Percentiles rank a stretch among this genome's conserved stretches.
Evolutionary conservation across 1,140 invertebrate species (phyloP).

Genomic region (Cylas formicarius): DNA sequence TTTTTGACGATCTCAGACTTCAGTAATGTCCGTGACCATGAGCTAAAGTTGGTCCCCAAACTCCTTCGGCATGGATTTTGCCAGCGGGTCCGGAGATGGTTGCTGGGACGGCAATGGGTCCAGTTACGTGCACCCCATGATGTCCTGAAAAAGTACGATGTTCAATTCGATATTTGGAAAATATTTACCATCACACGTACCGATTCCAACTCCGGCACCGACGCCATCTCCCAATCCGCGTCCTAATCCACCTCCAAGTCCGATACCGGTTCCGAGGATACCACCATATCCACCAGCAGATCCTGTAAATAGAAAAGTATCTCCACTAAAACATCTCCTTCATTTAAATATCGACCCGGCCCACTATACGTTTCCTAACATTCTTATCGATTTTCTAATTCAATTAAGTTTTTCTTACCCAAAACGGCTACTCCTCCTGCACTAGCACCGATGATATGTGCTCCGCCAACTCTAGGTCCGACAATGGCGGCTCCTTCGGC

Average conservation of each 20-base stretch:
- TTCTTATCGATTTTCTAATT: no score
- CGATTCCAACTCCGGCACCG: neutral
- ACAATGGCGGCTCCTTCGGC: constrained; percentile 7
- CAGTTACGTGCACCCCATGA: no score
- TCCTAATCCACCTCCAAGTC: constrained; percentile 9
- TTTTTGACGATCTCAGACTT: no score
- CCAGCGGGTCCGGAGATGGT: constrained; percentile 32
- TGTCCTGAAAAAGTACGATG: no score
- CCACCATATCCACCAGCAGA: no score
- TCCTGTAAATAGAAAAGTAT: no score
- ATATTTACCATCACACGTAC: neutral
- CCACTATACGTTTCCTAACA: no score
- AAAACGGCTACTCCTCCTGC: constrained; percentile 5
- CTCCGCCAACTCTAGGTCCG: constrained; percentile 5
- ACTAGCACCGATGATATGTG: neutral
- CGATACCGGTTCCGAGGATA: no score
- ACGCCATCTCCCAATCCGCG: neutral
- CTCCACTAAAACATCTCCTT: no score
- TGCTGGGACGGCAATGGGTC: constrained; percentile 31
- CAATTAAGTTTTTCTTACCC: constrained; percentile 1
- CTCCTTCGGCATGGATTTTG: constrained; percentile 26
- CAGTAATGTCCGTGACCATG: no score
- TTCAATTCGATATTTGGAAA: neutral
- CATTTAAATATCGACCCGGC: no score
- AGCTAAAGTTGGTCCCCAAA: constrained; percentile 22